phyloP scores from a whole-genome alignment of 2,113 vertebrate species.

The Typhlomys cinereus region DNA sequence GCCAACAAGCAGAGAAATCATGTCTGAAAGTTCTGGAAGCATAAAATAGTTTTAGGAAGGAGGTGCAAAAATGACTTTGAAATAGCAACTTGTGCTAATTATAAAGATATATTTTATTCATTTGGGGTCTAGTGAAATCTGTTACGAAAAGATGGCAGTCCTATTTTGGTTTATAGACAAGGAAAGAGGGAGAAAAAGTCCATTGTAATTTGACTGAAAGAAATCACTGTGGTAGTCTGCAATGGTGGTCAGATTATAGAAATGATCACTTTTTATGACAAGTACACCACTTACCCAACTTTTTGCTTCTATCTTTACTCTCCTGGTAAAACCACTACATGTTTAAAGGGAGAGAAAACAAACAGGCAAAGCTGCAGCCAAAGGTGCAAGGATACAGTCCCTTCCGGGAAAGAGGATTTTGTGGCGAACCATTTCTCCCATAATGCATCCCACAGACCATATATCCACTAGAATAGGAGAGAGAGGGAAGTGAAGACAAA shows the following conservation, averaged over 20 bases:
- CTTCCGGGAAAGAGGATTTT: conserved; percentile 99
- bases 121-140: conserved; percentile 18
- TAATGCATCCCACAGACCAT: conserved; percentile 99
- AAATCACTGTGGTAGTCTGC: conserved; percentile 67
- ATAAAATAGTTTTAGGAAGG: conserved; percentile 67
- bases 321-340: conserved; percentile 75
- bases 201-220: conserved; percentile 55
- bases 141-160: background rate
- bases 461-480: conserved; percentile 97
- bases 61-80: conserved; percentile 11
- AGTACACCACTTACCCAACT: conserved; percentile 78
- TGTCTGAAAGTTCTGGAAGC: conserved; percentile 58
- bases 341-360: conserved; percentile 79
- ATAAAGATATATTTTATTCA: conserved; percentile 47
- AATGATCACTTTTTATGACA: conserved; percentile 43
- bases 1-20: conserved; percentile 74
- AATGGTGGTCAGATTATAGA: conserved; percentile 42
- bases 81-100: conserved; percentile 18
- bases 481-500: conserved; percentile 85
- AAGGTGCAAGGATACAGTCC: conserved; percentile 98
- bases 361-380: conserved; percentile 83
- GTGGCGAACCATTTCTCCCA: conserved; percentile 99
- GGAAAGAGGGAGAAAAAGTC: conserved; percentile 20
- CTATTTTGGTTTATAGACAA: conserved; percentile 39
- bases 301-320: conserved; percentile 85